Evolutionary conservation across 2,797 vertebrate genomes (phyloP).

Genomic region (Lacerta viridis): DNA sequence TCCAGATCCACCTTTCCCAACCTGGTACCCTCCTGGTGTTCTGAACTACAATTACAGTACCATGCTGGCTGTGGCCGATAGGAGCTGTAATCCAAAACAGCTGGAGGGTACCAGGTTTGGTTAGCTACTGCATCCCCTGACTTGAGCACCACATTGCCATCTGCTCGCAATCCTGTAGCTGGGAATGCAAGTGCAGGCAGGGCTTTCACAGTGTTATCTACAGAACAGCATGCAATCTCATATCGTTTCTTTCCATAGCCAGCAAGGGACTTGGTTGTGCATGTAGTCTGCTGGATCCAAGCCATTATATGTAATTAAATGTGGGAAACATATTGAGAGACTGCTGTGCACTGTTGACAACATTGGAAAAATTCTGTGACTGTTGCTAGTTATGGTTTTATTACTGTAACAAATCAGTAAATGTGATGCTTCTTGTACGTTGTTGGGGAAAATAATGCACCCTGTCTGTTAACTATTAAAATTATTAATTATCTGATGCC

Average conservation of each 20-base stretch:
- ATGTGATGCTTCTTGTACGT: background rate
- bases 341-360: background rate
- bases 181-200: background rate
- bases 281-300: background rate
- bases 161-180: background rate
- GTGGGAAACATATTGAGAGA: background rate
- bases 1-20: background rate
- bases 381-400: slow-evolving; percentile 26
- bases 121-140: background rate
- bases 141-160: background rate
- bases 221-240: background rate
- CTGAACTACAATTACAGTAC: background rate
- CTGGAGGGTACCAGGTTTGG: background rate
- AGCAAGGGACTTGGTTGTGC: slow-evolving; percentile 13
- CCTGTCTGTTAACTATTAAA: background rate
- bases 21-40: background rate
- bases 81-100: background rate
- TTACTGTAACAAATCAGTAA: slow-evolving; percentile 39
- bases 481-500: background rate
- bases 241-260: background rate
- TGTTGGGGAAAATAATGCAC: background rate
- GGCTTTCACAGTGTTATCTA: background rate
- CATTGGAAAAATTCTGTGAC: background rate
- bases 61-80: background rate
- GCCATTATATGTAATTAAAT: slow-evolving; percentile 32